phyloP scores from a whole-genome alignment of 2,888 invertebrate genomes.

The Drosophila subquinaria region DNA sequence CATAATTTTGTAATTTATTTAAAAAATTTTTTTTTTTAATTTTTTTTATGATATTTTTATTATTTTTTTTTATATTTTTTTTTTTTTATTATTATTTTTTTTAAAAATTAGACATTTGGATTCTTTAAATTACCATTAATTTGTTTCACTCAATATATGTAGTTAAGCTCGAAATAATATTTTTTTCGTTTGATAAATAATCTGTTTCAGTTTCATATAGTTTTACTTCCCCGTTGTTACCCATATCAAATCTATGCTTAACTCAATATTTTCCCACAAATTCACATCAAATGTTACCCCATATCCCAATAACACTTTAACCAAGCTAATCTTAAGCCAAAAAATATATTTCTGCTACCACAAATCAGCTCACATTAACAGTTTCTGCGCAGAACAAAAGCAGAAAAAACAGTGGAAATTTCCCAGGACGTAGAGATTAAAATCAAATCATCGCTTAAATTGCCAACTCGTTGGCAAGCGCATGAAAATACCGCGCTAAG shows the following conservation, averaged over 20 bases:
- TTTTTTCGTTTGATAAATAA: background rate
- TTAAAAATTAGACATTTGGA: too few species aligned
- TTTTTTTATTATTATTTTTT: too few species aligned
- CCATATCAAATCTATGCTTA: background rate
- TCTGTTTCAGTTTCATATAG: background rate
- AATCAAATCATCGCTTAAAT: conserved; percentile 70
- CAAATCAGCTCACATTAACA: conserved; percentile 57
- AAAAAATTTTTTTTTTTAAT: too few species aligned
- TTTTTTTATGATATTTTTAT: too few species aligned
- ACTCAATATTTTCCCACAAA: background rate
- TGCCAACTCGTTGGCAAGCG: conserved; percentile 52
- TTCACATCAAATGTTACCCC: background rate
- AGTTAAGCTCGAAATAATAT: too few species aligned
- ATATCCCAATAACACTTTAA: background rate
- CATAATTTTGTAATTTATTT: too few species aligned
- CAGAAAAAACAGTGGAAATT: conserved; percentile 19
- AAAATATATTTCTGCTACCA: conserved; percentile 27
- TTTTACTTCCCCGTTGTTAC: background rate
- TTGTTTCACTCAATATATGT: too few species aligned
- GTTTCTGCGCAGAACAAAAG: conserved; percentile 39
- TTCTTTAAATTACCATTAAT: too few species aligned
- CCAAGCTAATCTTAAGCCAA: conserved; percentile 1
- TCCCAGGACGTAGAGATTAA: conserved; percentile 62
- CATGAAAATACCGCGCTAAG: conserved; percentile 35
- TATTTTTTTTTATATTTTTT: too few species aligned